Evolutionary conservation across 2,888 invertebrate genomes (phyloP).

Genomic region (Mesochorus sp.): DNA sequence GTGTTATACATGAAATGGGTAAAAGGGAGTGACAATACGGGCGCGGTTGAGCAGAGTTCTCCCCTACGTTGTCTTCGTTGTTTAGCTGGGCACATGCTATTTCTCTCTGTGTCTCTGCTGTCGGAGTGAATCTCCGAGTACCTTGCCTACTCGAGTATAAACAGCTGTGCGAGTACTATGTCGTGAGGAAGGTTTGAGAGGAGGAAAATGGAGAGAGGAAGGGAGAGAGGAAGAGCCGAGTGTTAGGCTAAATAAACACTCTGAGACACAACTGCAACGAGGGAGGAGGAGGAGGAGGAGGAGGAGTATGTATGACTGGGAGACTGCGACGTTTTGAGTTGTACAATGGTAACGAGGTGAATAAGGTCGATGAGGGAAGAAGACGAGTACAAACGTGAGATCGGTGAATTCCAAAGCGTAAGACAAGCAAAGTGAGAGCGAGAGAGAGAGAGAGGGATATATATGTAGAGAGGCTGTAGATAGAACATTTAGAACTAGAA

Average conservation of each 20-base stretch:
- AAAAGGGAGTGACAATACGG: constrained; percentile 26
- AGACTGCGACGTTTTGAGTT: constrained; percentile 44
- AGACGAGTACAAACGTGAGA: constrained; percentile 29
- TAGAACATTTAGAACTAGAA: constrained; percentile 17
- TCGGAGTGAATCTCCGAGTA: constrained; percentile 31
- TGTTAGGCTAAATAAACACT: constrained; percentile 78
- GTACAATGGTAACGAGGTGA: constrained; percentile 54
- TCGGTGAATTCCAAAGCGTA: constrained; percentile 26
- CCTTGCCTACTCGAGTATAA: constrained; percentile 37
- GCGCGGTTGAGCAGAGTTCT: constrained; percentile 27
- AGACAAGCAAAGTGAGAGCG: not conserved
- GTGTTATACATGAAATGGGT: not conserved
- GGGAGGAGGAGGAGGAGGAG: constrained; percentile 33
- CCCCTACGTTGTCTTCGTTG: constrained; percentile 17
- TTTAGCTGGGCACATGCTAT: constrained; percentile 7
- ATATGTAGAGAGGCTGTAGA: not conserved
- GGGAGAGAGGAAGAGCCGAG: constrained; percentile 72
- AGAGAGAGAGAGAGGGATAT: not conserved
- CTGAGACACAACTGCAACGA: constrained; percentile 40
- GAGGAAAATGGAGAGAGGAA: not conserved
- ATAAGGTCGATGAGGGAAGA: constrained; percentile 49
- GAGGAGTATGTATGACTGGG: constrained; percentile 62
- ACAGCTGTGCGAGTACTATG: constrained; percentile 43
- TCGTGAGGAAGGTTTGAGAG: too few species aligned
- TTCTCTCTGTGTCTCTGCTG: not conserved